Conservation (phyloP, 2,888 invertebrate species). For the Pheosia gnoma region DNA sequence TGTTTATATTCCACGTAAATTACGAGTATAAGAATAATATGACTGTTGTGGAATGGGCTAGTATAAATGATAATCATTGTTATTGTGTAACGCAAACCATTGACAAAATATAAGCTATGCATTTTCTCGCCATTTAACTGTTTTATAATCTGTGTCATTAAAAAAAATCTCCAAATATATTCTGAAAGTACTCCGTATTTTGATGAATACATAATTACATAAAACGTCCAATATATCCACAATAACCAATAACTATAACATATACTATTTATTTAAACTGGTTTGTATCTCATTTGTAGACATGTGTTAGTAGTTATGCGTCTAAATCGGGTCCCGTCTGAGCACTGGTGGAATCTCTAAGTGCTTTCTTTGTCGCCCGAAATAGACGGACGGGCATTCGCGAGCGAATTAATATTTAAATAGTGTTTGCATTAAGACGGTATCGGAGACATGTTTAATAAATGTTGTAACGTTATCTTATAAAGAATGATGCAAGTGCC, state of each 20-base stretch:
- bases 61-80: no score
- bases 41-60: no score
- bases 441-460: background rate
- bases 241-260: background rate
- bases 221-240: no score
- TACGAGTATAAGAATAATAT: no score
- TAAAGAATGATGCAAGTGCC: background rate
- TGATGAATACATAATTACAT: no score
- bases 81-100: no score
- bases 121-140: no score
- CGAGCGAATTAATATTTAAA: slow-evolving; percentile 1
- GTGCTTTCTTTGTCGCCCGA: slow-evolving; percentile 1
- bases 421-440: background rate
- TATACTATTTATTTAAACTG: background rate
- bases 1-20: no score
- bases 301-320: background rate
- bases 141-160: no score
- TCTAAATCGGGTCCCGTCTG: slow-evolving; percentile 4
- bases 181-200: no score
- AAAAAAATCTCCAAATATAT: no score
- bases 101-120: no score
- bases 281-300: background rate
- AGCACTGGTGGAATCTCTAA: slow-evolving; percentile 4
- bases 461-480: background rate
- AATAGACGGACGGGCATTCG: slow-evolving; percentile 1